Conservation (phyloP, 2,113 vertebrate species). For the Athene noctua region DNA sequence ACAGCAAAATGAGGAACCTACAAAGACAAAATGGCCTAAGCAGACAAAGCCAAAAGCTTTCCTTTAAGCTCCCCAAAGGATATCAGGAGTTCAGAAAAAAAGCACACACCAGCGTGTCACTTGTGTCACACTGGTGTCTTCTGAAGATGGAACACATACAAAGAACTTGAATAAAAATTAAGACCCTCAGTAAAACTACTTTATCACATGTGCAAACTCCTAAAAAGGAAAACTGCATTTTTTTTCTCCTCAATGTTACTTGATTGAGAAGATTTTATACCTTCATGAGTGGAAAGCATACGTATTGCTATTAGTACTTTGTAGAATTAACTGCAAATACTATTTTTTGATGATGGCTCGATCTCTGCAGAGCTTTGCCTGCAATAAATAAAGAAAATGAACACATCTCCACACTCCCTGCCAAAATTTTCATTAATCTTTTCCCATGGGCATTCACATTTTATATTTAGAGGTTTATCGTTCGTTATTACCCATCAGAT, state of each 20-base stretch:
- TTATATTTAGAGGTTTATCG: not conserved
- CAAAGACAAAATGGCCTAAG: not conserved
- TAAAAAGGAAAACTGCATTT: not conserved
- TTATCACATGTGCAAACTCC: not conserved
- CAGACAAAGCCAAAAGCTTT: not conserved
- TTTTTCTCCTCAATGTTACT: not conserved
- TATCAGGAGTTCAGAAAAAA: not conserved
- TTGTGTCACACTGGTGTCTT: not conserved
- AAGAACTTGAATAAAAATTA: not conserved
- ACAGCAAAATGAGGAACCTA: not conserved
- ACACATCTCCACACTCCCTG: rapidly evolving
- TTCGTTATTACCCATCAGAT: not conserved
- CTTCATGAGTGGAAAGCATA: not conserved
- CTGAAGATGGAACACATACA: rapidly evolving
- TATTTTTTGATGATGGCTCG: not conserved
- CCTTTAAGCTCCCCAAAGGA: not conserved
- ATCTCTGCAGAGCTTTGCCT: not conserved
- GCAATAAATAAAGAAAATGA: not conserved
- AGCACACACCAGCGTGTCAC: not conserved
- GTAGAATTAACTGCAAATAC: not conserved
- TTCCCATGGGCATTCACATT: not conserved
- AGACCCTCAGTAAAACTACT: not conserved
- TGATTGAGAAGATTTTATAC: not conserved
- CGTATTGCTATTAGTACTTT: not conserved
- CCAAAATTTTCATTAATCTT: not conserved